phyloP scores from a whole-genome alignment of 2,888 invertebrate species.

The Sycophila texana region DNA sequence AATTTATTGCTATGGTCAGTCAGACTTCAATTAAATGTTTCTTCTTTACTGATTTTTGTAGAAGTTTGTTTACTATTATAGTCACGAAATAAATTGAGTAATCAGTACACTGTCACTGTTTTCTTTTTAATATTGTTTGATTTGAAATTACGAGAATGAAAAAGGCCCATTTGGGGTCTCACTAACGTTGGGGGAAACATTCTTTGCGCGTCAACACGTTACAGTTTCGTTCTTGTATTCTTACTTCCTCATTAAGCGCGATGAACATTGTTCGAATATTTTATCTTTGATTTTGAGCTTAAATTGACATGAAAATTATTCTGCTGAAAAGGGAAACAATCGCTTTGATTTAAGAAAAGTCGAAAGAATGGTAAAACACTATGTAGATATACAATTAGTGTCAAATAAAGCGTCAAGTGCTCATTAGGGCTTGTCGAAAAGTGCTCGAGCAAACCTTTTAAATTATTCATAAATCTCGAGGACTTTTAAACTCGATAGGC shows the following conservation, averaged over 20 bases:
- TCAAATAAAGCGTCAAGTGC: constrained; percentile 39
- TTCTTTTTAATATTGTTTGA: constrained; percentile 12
- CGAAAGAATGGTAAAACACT: background rate
- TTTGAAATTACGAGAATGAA: constrained; percentile 43
- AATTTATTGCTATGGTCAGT: too few relatives aligned
- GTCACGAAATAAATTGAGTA: too few relatives aligned
- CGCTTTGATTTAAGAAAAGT: constrained; percentile 3
- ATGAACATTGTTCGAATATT: constrained; percentile 41
- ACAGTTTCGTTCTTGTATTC: constrained; percentile 26
- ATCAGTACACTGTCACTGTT: too few relatives aligned
- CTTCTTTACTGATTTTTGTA: too few relatives aligned
- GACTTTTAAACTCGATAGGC: constrained; percentile 49
- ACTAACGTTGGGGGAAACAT: constrained; percentile 51
- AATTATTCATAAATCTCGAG: constrained; percentile 32
- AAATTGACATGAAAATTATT: constrained; percentile 35
- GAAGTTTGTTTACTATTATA: too few relatives aligned
- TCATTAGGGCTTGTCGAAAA: constrained; percentile 31
- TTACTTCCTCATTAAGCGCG: constrained; percentile 22
- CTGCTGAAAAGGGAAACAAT: background rate
- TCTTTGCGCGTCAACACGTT: constrained; percentile 25
- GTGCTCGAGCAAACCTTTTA: constrained; percentile 41
- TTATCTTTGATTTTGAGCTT: constrained; percentile 29
- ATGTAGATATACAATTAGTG: constrained; percentile 3
- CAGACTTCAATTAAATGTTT: too few relatives aligned
- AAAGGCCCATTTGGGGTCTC: constrained; percentile 53